A percentile compares a stretch with the other conserved stretches of the same genome.
Evolutionary conservation across 2,888 invertebrate species (phyloP).

Genomic region (Eupeodes latifasciatus): DNA sequence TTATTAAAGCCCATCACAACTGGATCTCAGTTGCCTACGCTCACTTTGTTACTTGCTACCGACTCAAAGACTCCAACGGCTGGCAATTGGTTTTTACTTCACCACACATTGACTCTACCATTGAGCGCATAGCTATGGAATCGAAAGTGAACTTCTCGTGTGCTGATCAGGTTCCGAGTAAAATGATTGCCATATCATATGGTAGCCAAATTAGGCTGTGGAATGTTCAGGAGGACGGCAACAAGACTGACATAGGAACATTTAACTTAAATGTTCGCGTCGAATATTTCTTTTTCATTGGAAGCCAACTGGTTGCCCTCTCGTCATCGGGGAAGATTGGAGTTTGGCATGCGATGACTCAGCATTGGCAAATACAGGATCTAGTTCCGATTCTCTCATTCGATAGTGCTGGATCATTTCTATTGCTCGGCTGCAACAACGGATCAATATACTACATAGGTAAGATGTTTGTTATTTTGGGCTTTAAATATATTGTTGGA

Average conservation of each 20-base stretch:
- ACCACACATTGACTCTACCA: conserved; percentile 92
- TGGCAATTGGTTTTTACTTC: conserved; percentile 98
- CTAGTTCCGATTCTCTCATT: conserved; percentile 97
- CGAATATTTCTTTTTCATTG: conserved; percentile 98
- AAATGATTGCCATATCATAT: conserved; percentile 94
- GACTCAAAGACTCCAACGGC: conserved; percentile 97
- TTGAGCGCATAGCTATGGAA: conserved; percentile 96
- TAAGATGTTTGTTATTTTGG: conserved; percentile 82
- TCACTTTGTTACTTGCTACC: conserved; percentile 96
- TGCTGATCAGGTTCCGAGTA: conserved; percentile 86
- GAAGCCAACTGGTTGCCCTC: conserved; percentile 98
- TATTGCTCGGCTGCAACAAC: conserved; percentile 97
- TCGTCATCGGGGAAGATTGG: conserved; percentile 97
- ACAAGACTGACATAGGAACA: conserved; percentile 91
- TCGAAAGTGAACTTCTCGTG: conserved; percentile 86
- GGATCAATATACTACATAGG: conserved; percentile 99
- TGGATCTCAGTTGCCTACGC: conserved; percentile 99
- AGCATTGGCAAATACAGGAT: conserved; percentile 99
- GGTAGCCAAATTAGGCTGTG: conserved; percentile 91
- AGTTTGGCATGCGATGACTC: conserved; percentile 99
- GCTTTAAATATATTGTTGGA: background rate
- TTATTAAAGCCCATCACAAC: conserved; percentile 98
- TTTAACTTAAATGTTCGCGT: conserved; percentile 96
- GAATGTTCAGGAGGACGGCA: conserved; percentile 91
- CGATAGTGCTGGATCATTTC: conserved; percentile 98